These are phyloP conservation scores for Diarsia dahlii DNA, from an alignment of 2,888 invertebrate species.

Conservation along the genomic window DNA sequence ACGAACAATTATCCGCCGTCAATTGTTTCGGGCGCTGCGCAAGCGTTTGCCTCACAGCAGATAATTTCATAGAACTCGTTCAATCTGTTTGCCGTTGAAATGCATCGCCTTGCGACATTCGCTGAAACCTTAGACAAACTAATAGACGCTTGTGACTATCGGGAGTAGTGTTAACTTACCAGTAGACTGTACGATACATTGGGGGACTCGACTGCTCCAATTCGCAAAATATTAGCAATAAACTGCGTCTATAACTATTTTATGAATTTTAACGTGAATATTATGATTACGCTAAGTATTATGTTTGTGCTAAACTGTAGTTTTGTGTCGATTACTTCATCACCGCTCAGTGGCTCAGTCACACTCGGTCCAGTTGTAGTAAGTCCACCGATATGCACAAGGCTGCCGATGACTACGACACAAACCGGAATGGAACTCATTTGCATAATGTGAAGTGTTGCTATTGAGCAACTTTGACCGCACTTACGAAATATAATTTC, in stretches of 20 bases:
- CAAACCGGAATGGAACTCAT: constrained; percentile 46
- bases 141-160: neutral
- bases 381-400: constrained; percentile 9
- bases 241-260: neutral
- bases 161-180: neutral
- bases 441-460: constrained; percentile 59
- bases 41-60: constrained; percentile 43
- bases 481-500: constrained; percentile 63
- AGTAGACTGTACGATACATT: neutral
- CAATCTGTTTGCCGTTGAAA: constrained; percentile 17
- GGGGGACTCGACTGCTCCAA: neutral
- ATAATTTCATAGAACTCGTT: constrained; percentile 47
- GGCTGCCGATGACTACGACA: constrained; percentile 24
- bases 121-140: constrained; percentile 9
- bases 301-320: neutral
- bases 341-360: neutral
- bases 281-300: neutral
- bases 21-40: constrained; percentile 32
- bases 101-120: constrained; percentile 42
- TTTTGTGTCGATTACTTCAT: neutral
- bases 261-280: neutral
- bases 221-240: neutral
- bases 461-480: constrained; percentile 57
- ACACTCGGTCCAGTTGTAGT: neutral
- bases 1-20: constrained; percentile 1